Evolutionary conservation across 2,113 vertebrate species (phyloP).

Genomic region (Machaerirhynchus nigripectus): DNA sequence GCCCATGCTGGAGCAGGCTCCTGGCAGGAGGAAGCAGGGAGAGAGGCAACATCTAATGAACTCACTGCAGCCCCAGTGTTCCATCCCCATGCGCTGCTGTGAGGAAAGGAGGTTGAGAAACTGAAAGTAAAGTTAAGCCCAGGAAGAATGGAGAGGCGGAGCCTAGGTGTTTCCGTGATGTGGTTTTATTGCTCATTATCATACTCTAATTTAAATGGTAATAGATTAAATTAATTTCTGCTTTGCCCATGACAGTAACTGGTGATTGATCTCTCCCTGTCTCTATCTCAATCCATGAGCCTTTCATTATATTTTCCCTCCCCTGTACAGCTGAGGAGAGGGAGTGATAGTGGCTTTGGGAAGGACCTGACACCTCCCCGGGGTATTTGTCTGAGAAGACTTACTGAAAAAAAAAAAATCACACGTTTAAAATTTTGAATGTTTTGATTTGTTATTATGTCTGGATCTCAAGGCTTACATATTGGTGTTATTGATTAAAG

Average conservation of each 20-base stretch:
- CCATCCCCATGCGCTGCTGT: background rate
- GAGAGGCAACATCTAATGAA: background rate
- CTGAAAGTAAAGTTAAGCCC: background rate
- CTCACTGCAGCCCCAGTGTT: background rate
- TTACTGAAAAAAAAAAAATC: background rate
- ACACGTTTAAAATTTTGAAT: background rate
- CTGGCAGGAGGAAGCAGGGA: background rate
- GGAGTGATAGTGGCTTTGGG: background rate
- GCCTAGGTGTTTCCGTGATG: background rate
- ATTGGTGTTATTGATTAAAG: background rate
- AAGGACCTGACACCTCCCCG: rapidly evolving
- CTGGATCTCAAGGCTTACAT: background rate
- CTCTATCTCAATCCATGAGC: background rate
- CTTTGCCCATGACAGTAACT: background rate
- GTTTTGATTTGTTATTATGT: background rate
- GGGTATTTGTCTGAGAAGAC: background rate
- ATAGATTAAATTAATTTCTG: background rate
- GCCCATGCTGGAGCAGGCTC: background rate
- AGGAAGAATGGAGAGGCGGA: background rate
- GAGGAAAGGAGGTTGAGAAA: background rate
- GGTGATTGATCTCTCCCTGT: background rate
- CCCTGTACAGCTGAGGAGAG: background rate
- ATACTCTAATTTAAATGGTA: background rate
- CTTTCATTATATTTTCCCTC: background rate
- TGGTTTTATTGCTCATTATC: background rate